phyloP scores from a whole-genome alignment of 2,113 vertebrate genomes.

The Tricholaema leucomelas region DNA sequence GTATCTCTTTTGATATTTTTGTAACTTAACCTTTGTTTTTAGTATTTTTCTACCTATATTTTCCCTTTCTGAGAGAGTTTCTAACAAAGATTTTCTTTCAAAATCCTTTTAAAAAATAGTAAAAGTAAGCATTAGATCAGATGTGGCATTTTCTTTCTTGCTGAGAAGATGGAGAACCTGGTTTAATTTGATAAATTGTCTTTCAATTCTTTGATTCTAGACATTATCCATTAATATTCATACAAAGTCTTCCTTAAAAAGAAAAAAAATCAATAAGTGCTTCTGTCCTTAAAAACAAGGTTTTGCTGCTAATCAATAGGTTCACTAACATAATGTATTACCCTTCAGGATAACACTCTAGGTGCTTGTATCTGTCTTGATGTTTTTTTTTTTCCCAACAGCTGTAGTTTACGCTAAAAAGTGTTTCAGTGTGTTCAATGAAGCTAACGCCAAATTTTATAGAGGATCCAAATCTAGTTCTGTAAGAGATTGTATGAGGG shows the following conservation, averaged over 20 bases:
- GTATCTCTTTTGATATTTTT: not conserved
- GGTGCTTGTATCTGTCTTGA: not conserved
- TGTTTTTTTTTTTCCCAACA: not conserved
- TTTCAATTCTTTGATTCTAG: not conserved
- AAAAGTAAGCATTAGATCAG: not conserved
- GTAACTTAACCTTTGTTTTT: not conserved
- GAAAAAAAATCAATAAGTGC: constrained; percentile 29
- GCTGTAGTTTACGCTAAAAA: not conserved
- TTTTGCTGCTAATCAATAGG: constrained; percentile 37
- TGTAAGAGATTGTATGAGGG: not conserved
- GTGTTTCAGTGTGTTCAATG: not conserved
- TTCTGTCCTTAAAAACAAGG: constrained; percentile 25
- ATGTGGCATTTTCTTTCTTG: constrained; percentile 11
- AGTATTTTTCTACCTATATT: not conserved
- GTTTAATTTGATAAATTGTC: not conserved
- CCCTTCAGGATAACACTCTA: not conserved
- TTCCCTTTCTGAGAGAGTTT: not conserved
- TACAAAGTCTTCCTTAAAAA: constrained; percentile 14
- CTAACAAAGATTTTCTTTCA: not conserved
- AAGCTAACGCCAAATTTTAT: not conserved
- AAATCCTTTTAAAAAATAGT: not conserved
- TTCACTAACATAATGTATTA: constrained; percentile 12
- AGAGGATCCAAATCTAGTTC: not conserved
- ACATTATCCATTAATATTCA: constrained; percentile 23
- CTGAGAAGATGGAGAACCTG: not conserved